Conservation (phyloP, 2,797 vertebrate species). For the Halcyon leucocephala region DNA sequence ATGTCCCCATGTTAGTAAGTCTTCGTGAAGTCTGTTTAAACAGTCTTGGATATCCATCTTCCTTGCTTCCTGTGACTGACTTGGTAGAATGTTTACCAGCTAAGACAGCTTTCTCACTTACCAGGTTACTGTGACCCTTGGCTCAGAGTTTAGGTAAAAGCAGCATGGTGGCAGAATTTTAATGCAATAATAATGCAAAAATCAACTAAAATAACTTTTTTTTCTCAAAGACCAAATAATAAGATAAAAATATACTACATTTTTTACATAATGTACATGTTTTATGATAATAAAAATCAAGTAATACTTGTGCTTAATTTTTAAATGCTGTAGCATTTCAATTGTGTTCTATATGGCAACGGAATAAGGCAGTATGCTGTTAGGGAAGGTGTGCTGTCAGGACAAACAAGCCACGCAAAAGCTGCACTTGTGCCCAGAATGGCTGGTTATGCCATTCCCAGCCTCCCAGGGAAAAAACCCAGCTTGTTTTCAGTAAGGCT, state of each 20-base stretch:
- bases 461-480: background rate
- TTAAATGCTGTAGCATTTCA: background rate
- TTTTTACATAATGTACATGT: background rate
- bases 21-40: background rate
- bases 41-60: background rate
- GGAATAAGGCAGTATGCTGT: background rate
- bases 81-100: background rate
- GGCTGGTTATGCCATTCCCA: background rate
- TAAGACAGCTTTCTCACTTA: background rate
- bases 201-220: background rate
- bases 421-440: background rate
- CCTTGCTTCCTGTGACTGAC: background rate
- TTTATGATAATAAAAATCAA: background rate
- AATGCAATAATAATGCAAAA: background rate
- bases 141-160: background rate
- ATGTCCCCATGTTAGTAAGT: background rate
- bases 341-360: background rate
- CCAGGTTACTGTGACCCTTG: background rate
- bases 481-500: background rate
- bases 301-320: background rate
- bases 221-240: background rate
- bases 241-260: background rate
- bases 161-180: background rate
- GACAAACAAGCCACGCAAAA: background rate
- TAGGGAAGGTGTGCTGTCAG: background rate